These are phyloP conservation scores for Trypoxylus dichotomus DNA, from an alignment of 1,140 invertebrate species.

Conservation along the genomic window DNA sequence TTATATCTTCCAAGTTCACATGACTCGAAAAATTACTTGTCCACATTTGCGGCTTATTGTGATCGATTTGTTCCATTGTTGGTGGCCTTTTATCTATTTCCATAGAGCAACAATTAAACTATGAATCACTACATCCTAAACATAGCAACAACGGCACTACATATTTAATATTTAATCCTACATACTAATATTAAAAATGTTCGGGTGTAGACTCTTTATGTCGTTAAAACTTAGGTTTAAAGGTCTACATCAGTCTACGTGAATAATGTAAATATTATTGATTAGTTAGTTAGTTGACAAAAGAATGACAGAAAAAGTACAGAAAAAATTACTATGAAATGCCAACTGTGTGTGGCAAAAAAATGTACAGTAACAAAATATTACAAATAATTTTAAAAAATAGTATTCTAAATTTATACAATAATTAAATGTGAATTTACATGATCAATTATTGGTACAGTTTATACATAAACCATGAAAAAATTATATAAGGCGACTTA, in stretches of 20 bases:
- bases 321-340: not conserved
- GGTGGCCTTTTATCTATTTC: not conserved
- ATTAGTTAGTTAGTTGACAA: not conserved
- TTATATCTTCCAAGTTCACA: constrained; percentile 69
- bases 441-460: no score
- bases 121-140: constrained; percentile 15
- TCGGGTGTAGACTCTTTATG: not conserved
- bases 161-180: not conserved
- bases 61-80: not conserved
- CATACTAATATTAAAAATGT: not conserved
- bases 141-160: not conserved
- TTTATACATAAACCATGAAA: no score
- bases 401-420: not conserved
- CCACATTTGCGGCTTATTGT: constrained; percentile 19
- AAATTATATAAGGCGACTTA: no score
- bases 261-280: not conserved
- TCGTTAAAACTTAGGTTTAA: not conserved
- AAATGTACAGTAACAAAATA: not conserved
- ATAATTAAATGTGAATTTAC: not conserved
- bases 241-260: constrained; percentile 11
- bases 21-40: constrained; percentile 29
- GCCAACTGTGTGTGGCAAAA: not conserved
- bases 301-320: not conserved
- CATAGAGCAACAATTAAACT: not conserved
- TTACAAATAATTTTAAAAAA: not conserved